Evolutionary conservation across 2,888 invertebrate species (phyloP), one percentile per base, ranked within the genome.

Genomic region (Tigriopus californicus): DNA sequence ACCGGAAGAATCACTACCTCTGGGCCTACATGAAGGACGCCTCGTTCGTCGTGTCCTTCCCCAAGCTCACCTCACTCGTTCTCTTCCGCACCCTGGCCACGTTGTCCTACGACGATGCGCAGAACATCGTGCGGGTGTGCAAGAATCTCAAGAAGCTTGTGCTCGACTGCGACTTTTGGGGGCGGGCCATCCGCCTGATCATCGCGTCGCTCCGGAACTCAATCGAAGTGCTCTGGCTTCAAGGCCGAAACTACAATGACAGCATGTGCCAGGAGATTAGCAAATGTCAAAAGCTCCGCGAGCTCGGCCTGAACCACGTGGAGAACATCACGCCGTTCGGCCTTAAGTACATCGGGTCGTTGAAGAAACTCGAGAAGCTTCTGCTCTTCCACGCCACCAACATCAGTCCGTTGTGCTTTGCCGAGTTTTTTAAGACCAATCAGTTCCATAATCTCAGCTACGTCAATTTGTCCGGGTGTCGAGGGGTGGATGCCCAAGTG

Each of bases 21-120:
- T 49, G 49, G 49, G 15, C 49, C 49, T 49, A 49, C 49, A 49
- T 49, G 49, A 15, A 22, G 49, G 49, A 49, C 49, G 15, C 20
- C 49, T 49, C 49, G 20, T 49, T 49, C 22, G 49, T 49, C 10
- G 12, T 13, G 22, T 18, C 49, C 15, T 49, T 49, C 11, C 49
- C 49, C 13, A 22, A 18, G 13, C 22, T 49, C 20, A 49, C 49
- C 22, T 49, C 49, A 22, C 49, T 49, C 20, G 15, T 20, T 22
- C 22, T 49, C 20, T 49, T 49, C 20, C 15, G 49, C 20, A 49
- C 49, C 12, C 11, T 49, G 49, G 49, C 49, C 49, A 49, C 49
- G 3, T 22, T 49, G 11, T 20, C 20, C 49, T 49, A 20, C 49
- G 49, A 49, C 22, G 49, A 49, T 11, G 49, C 49, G 4, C 49